Evolutionary conservation across 2,797 vertebrate genomes (phyloP), one percentile per base, ranked within the genome.

Genomic region (Selene dorsalis): DNA sequence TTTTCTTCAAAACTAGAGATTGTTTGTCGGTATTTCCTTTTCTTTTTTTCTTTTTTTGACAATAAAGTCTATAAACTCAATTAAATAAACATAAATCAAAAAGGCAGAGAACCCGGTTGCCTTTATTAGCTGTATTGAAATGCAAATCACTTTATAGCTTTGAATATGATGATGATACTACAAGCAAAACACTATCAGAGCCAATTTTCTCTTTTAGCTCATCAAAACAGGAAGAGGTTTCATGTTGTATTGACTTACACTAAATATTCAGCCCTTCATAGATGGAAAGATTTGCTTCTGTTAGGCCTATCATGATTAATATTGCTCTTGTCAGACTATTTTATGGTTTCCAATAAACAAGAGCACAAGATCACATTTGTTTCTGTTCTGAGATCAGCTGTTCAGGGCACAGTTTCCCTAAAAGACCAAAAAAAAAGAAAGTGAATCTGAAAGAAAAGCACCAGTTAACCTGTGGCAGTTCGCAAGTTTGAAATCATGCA

Each of bases 311-410:
- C 76, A 86, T 90, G 81, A 92, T 69, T 80, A 16, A 79, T 73
- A 76, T 89, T 91, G 84, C 94, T 92, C 85, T 85, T 93, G 91
- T 93, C 87, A 78, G 84, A 90, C 57, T 94, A 88, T 93, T 73
- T 88, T 88, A 82, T 86, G 77, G 90, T 94, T 94, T 92, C 85
- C 87, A 95, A 94, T 94, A 94, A 94, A 94, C 88, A 89, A 88
- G 86, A 93, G 87, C 92, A 88, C 45, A 41, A 89, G 72, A 87
- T 88, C 35, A 69, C 73, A 58, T 82, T 73, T 76, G 87, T 87
- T 91, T 86, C 89, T 89, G 41, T 91, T 88, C 63, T 67, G n/a
- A n/a, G n/a, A n/a, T 50, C 2, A 22, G 53, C 41, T 55, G 47
- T 82, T 75, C 4, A 24, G 45, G 50, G 60, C 17, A 26, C 13